Conservation (phyloP, 2,113 vertebrate species). For the Ibidorhyncha struthersii region DNA sequence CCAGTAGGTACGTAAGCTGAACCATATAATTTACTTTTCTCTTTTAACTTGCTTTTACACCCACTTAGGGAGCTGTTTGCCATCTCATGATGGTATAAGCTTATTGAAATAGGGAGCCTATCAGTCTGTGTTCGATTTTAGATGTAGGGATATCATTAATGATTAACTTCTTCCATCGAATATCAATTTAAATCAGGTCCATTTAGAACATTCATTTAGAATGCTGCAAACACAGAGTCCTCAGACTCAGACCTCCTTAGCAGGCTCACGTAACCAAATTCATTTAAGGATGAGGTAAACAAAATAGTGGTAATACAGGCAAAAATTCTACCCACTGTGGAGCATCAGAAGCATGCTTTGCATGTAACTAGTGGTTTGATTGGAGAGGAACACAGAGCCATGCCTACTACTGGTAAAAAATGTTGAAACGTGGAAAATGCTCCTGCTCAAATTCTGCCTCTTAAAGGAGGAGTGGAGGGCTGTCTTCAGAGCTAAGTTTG, state of each 20-base stretch:
- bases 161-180: not conserved
- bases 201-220: not conserved
- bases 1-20: not conserved
- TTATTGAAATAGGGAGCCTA: not conserved
- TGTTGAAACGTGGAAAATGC: not conserved
- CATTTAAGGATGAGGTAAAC: not conserved
- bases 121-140: not conserved
- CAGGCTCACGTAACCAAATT: not conserved
- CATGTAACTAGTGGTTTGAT: not conserved
- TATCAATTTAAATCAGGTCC: not conserved
- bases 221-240: not conserved
- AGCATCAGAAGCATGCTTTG: not conserved
- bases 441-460: not conserved
- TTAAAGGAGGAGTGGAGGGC: not conserved
- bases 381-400: not conserved
- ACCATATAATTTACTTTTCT: not conserved
- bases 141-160: not conserved
- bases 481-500: not conserved
- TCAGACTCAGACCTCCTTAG: not conserved
- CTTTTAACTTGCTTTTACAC: not conserved
- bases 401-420: not conserved
- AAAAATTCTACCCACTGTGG: not conserved
- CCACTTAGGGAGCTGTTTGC: not conserved
- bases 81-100: not conserved
- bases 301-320: not conserved